Evolutionary conservation across 2,113 vertebrate species (phyloP).

Genomic region (Podiceps cristatus): DNA sequence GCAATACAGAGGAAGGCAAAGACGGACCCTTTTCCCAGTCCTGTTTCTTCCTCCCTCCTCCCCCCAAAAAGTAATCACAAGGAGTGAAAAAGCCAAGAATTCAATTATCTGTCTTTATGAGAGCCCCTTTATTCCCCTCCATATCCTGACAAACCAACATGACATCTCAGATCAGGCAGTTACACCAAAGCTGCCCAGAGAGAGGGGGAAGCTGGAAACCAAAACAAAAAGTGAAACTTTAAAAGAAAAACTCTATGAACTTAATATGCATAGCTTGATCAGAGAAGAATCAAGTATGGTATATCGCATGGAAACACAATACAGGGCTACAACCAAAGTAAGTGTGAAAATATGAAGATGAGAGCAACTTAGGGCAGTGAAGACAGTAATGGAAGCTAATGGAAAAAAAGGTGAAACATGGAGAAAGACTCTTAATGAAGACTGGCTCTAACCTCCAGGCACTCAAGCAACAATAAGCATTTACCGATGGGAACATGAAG

Average conservation of each 20-base stretch:
- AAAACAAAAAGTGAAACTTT: background rate
- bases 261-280: background rate
- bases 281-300: background rate
- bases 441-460: background rate
- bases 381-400: background rate
- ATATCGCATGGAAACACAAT: background rate
- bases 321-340: background rate
- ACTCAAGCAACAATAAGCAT: background rate
- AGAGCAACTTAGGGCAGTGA: background rate
- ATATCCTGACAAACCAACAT: background rate
- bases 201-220: background rate
- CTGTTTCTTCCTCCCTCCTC: background rate
- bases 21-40: background rate
- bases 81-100: background rate
- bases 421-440: background rate
- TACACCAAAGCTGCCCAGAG: background rate
- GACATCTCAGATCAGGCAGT: background rate
- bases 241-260: background rate
- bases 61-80: background rate
- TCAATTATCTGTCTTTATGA: background rate
- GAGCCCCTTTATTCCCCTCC: background rate
- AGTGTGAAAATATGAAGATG: background rate
- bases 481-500: background rate
- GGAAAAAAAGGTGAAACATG: background rate
- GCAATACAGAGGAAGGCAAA: background rate